Percentiles rank a stretch among this genome's conserved stretches.
These are phyloP conservation scores for Acromyrmex charruanus DNA, from an alignment of 1,140 invertebrate species.

Conservation along the genomic window DNA sequence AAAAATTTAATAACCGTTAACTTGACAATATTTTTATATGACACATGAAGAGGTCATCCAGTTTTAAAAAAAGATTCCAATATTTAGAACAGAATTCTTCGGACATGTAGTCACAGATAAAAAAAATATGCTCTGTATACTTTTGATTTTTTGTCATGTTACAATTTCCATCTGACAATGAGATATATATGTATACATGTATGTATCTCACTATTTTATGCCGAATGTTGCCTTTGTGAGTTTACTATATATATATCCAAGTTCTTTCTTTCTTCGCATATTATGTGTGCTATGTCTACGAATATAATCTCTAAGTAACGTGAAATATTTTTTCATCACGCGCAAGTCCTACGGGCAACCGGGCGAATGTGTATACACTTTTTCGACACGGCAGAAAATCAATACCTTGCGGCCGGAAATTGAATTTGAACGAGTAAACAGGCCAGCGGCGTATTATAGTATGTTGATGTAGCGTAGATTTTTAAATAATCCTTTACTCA, in stretches of 20 bases:
- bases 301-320: slow-evolving; percentile 8
- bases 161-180: not conserved
- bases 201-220: not conserved
- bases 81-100: slow-evolving; percentile 11
- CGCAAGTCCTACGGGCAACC: slow-evolving; percentile 7
- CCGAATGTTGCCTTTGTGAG: not conserved
- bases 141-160: not conserved
- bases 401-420: slow-evolving; percentile 71
- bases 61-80: not conserved
- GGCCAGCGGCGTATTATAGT: slow-evolving; percentile 41
- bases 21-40: not conserved
- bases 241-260: not conserved
- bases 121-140: slow-evolving; percentile 3
- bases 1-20: not conserved
- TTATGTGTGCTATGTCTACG: not conserved
- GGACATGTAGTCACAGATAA: not conserved
- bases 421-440: slow-evolving; percentile 72
- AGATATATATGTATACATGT: not conserved
- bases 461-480: slow-evolving; percentile 22
- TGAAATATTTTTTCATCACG: slow-evolving; percentile 61
- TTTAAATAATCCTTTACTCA: slow-evolving; percentile 20
- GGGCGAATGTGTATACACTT: slow-evolving; percentile 29
- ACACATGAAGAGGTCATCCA: not conserved
- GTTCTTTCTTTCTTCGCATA: not conserved
- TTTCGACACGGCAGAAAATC: slow-evolving; percentile 64